Percentiles rank a stretch among this genome's conserved stretches.
These are phyloP conservation scores for Machimus rusticus DNA, from an alignment of 2,888 invertebrate species.

Conservation along the genomic window DNA sequence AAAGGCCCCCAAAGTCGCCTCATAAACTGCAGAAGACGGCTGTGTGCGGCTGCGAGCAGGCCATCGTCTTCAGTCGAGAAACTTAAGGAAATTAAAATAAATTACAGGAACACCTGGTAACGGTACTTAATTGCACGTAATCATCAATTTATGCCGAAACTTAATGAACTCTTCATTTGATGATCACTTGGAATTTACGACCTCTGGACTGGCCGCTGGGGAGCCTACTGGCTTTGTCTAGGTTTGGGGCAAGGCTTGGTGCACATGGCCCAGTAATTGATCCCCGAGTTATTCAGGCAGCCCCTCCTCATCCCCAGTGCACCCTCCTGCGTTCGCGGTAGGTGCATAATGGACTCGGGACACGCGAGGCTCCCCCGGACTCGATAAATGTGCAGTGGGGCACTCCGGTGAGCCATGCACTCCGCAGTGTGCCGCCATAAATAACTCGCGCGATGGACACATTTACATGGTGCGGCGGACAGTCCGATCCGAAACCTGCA, in stretches of 20 bases:
- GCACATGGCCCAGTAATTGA: neutral
- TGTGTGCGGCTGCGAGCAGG: neutral
- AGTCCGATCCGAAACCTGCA: neutral
- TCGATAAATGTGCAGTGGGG: neutral
- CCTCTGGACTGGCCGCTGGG: neutral
- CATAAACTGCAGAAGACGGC: neutral
- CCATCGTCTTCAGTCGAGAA: neutral
- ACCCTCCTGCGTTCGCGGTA: neutral
- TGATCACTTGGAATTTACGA: slow-evolving; percentile 1
- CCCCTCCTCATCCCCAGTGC: neutral
- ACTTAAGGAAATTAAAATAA: slow-evolving; percentile 3
- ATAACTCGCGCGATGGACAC: neutral
- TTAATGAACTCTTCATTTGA: slow-evolving; percentile 25
- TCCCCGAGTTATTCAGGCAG: neutral
- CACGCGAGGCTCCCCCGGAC: neutral
- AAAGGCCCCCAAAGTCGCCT: neutral
- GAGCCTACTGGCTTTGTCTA: neutral
- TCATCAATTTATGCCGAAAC: slow-evolving; percentile 5
- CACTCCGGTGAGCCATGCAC: neutral
- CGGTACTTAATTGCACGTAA: slow-evolving; percentile 26
- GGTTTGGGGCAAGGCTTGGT: neutral
- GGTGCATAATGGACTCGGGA: neutral
- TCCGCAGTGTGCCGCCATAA: neutral
- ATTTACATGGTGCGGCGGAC: neutral
- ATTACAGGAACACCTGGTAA: slow-evolving; percentile 21